Conservation (phyloP, 2,888 invertebrate genomes). For the Pemphredon lugubris region DNA sequence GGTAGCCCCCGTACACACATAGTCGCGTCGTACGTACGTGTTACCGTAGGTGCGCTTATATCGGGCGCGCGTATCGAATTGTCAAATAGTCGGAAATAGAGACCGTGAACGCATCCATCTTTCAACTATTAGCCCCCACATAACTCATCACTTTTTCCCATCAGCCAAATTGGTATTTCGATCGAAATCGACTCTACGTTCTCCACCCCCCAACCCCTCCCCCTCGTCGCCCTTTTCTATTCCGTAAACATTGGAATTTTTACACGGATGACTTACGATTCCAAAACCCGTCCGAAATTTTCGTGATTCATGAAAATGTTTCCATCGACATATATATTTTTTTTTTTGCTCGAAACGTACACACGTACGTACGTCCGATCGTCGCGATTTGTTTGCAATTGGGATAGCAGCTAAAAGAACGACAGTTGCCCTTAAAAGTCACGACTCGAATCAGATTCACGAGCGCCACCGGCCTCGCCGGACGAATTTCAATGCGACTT, state of each 20-base stretch:
- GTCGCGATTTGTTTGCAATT: too few relatives aligned
- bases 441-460: too few relatives aligned
- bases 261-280: conserved; percentile 52
- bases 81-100: conserved; percentile 51
- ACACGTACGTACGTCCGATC: too few relatives aligned
- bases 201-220: not conserved
- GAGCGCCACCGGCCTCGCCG: too few relatives aligned
- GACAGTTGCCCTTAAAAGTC: too few relatives aligned
- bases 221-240: conserved; percentile 29
- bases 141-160: conserved; percentile 65
- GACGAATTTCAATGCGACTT: too few relatives aligned
- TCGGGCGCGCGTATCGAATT: conserved; percentile 19
- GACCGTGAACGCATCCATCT: conserved; percentile 53
- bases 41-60: conserved; percentile 1
- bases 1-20: conserved; percentile 6
- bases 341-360: too few relatives aligned
- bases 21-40: conserved; percentile 18
- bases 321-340: conserved; percentile 13
- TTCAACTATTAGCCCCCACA: conserved; percentile 59
- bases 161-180: conserved; percentile 60
- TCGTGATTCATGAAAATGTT: conserved; percentile 55
- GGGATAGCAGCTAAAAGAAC: too few relatives aligned
- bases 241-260: conserved; percentile 51
- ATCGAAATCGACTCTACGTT: conserved; percentile 33
- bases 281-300: conserved; percentile 37